These are phyloP conservation scores for Syritta pipiens DNA, from an alignment of 2,888 invertebrate species.

Conservation along the genomic window DNA sequence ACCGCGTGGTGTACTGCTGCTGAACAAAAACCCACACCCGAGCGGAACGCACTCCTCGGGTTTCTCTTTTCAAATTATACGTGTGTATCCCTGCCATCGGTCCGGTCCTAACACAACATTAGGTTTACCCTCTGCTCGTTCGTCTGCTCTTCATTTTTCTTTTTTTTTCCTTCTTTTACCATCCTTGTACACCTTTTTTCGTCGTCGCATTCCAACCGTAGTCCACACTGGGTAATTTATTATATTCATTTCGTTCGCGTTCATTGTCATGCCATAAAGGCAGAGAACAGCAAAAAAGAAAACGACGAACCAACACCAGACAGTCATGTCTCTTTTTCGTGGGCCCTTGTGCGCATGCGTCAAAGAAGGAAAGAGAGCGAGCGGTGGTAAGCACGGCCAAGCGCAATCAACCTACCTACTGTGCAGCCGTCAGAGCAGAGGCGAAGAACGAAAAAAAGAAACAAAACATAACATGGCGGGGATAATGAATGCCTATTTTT, in stretches of 20 bases:
- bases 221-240: constrained; percentile 56
- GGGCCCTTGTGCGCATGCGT: constrained; percentile 47
- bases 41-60: neutral
- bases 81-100: too few species aligned
- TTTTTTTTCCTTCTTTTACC: constrained; percentile 32
- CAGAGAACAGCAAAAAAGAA: constrained; percentile 16
- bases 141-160: constrained; percentile 47
- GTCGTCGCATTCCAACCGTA: constrained; percentile 64
- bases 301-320: neutral
- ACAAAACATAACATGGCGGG: constrained; percentile 68
- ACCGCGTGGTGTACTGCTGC: neutral
- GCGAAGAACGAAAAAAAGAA: constrained; percentile 61
- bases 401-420: too few species aligned
- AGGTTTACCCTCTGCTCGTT: constrained; percentile 14
- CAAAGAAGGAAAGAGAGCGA: constrained; percentile 59
- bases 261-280: constrained; percentile 48
- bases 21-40: neutral
- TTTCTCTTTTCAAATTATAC: constrained; percentile 1
- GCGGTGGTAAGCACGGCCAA: neutral
- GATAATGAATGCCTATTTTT: constrained; percentile 57
- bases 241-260: constrained; percentile 68
- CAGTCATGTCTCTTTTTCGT: constrained; percentile 19
- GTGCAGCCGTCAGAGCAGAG: constrained; percentile 60
- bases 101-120: too few species aligned
- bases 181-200: constrained; percentile 10